Evolutionary conservation across 2,113 vertebrate species (phyloP).

Genomic region (Grammatotria lemairii): DNA sequence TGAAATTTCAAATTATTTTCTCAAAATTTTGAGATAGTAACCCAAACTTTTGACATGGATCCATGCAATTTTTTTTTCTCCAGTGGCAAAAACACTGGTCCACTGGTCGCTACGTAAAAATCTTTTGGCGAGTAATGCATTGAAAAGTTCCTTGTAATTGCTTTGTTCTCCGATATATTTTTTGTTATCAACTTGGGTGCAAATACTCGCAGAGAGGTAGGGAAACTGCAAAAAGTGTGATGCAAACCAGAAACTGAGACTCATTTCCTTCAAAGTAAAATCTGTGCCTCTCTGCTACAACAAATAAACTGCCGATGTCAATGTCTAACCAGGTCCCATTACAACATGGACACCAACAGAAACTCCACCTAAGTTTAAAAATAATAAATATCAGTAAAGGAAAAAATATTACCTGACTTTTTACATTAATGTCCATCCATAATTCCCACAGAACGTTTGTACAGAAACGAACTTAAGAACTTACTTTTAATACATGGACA

Average conservation of each 20-base stretch:
- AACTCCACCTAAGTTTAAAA: rapidly evolving
- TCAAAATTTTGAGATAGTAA: not conserved
- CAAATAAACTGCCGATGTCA: not conserved
- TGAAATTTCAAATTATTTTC: not conserved
- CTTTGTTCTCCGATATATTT: not conserved
- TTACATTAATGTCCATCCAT: not conserved
- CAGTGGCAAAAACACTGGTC: not conserved
- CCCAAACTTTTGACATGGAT: not conserved
- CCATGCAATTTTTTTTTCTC: not conserved
- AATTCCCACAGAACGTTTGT: not conserved
- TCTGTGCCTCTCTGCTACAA: not conserved
- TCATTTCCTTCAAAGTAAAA: not conserved
- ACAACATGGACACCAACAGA: not conserved
- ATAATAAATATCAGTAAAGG: not conserved
- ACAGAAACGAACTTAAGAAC: rapidly evolving
- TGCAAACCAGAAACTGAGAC: rapidly evolving
- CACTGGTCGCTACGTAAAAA: rapidly evolving
- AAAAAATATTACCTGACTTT: not conserved
- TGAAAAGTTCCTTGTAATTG: not conserved
- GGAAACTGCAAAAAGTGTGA: not conserved
- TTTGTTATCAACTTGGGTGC: not conserved
- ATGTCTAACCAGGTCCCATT: not conserved
- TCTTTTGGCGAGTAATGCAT: not conserved
- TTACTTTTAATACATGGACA: rapidly evolving
- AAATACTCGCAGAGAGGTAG: not conserved